Evolutionary conservation across 1,140 invertebrate species (phyloP).

Genomic region (Tetragnatha versicolor): DNA sequence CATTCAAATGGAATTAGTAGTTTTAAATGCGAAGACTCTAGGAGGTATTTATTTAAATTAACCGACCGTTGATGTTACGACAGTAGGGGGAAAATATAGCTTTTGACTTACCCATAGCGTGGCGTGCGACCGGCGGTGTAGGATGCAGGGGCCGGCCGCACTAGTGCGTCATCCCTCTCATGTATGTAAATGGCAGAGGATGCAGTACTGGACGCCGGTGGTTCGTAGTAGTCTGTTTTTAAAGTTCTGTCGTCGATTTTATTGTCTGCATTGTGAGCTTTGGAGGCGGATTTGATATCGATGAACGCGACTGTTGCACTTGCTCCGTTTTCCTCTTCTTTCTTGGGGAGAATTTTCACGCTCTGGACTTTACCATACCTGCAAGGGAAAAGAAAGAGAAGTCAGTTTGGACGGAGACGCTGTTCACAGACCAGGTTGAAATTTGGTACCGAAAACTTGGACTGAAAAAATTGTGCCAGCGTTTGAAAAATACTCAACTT

Average conservation of each 20-base stretch:
- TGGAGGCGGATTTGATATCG: slow-evolving; percentile 94
- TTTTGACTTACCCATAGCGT: slow-evolving; percentile 45
- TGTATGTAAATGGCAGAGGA: slow-evolving; percentile 60
- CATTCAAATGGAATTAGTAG: too few relatives aligned
- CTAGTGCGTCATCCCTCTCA: slow-evolving; percentile 57
- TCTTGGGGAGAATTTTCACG: slow-evolving; percentile 82
- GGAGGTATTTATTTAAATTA: too few relatives aligned
- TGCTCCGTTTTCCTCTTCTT: slow-evolving; percentile 67
- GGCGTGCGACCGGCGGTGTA: slow-evolving; percentile 45
- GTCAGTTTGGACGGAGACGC: not conserved
- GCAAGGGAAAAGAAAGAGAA: slow-evolving; percentile 61
- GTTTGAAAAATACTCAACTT: too few relatives aligned
- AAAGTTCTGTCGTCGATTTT: slow-evolving; percentile 82
- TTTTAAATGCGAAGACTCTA: too few relatives aligned
- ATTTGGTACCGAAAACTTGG: too few relatives aligned
- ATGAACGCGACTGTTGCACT: slow-evolving; percentile 92
- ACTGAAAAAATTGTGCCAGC: too few relatives aligned
- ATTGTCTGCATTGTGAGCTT: slow-evolving; percentile 88
- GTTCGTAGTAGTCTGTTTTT: slow-evolving; percentile 93
- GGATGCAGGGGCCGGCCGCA: slow-evolving; percentile 37
- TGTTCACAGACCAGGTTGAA: too few relatives aligned
- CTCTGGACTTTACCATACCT: slow-evolving; percentile 96
- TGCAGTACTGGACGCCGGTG: slow-evolving; percentile 72
- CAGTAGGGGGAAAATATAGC: not conserved
- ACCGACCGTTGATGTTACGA: not conserved